These are phyloP conservation scores for Spisula subtruncata DNA, from an alignment of 2,888 invertebrate genomes.

Conservation along the genomic window DNA sequence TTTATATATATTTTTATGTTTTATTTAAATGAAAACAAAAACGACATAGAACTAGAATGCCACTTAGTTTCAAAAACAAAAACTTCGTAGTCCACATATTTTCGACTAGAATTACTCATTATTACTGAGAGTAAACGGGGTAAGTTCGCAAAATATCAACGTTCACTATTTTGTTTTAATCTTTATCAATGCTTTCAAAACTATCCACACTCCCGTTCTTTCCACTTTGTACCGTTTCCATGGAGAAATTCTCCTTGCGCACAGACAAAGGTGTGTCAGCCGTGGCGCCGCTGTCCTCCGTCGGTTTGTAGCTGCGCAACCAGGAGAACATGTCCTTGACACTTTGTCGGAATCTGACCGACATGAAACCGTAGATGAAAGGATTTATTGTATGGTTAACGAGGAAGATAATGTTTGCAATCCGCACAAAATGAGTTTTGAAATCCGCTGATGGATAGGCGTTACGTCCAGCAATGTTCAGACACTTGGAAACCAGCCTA, in stretches of 20 bases:
- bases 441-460: conserved; percentile 48
- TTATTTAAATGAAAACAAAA: too few species aligned
- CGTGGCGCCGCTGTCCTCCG: conserved; percentile 54
- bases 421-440: conserved; percentile 49
- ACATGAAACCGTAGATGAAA: conserved; percentile 27
- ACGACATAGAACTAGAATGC: too few species aligned
- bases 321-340: conserved; percentile 40
- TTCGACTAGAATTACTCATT: too few species aligned
- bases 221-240: conserved; percentile 34
- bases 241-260: conserved; percentile 42
- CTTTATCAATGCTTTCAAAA: conserved; percentile 33
- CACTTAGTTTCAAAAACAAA: too few species aligned
- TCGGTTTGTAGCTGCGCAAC: conserved; percentile 36
- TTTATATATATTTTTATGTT: too few species aligned
- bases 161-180: background rate
- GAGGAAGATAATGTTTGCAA: conserved; percentile 57
- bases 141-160: too few species aligned
- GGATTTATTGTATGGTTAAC: conserved; percentile 47
- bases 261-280: conserved; percentile 56
- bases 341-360: conserved; percentile 8
- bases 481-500: conserved; percentile 50
- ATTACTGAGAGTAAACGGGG: too few species aligned
- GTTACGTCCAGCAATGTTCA: conserved; percentile 27
- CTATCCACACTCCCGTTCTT: conserved; percentile 36
- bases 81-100: too few species aligned